Base-by-base conservation (phyloP, 2,797 vertebrate species). In the Gobionotothen gibberifrons region DNA sequence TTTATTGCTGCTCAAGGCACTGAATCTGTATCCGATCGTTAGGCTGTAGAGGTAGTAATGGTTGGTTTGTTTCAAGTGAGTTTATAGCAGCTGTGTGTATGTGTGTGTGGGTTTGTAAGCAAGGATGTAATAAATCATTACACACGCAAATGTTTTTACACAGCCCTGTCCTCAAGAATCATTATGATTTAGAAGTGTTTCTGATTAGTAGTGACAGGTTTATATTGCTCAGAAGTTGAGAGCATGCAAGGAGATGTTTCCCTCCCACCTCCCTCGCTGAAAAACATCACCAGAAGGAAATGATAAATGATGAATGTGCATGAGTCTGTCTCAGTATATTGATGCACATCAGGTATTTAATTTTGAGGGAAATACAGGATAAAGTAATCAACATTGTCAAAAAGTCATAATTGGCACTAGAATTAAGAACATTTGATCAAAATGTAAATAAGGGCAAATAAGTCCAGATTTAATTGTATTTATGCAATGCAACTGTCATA, bases 1-100 rank as follows among this genome's bases (percentile, higher is more conserved):
- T 90, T 87, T 89, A 87, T 81, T 72, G 79, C 78, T 14, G 16
- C 61, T 69, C 55, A 76, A 69, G 81, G 81, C 68, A 65, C 21
- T 81, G 72, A 86, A 85, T 86, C 79, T 77, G 73, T 40, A 72
- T 21, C 60, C 55, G 29, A 72, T 74, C 43, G 46, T 84, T 69
- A 80, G 17, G 4, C 36, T 55, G 59, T 52, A 48, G 53, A 57
- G 29, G 57, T 44, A 67, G 59, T 53, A 73, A 66, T 63, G 55
- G 44, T 83, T 80, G 62, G 72, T 83, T 81, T 84, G 74, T 85
- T 86, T 79, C 78, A 76, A n/a, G 61, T 64, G 16, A 71, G 78
- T 68, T 76, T 62, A 47, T 3, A 26, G 60, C 32, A 40, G n/a
- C 36, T 40, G n/a, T 32, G 49, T 46, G 64, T 32, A 17, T 46